Conservation (phyloP, 2,113 vertebrate species). For the Cacatua alba region DNA sequence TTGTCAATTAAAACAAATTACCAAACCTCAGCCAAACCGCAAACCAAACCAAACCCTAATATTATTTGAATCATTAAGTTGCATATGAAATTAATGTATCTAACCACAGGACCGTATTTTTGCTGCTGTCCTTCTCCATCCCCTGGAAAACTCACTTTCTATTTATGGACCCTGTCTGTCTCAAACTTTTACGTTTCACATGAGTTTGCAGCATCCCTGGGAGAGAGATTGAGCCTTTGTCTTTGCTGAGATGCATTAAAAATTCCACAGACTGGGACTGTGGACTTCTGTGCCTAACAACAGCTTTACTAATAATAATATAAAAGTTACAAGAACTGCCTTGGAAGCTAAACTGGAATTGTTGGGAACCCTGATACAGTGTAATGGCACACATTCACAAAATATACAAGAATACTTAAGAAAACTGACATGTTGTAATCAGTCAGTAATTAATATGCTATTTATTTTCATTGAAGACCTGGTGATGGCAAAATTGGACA, state of each 20-base stretch:
- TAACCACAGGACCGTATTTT: background rate
- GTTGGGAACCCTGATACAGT: background rate
- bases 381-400: background rate
- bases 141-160: background rate
- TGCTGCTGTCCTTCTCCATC: background rate
- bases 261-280: background rate
- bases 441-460: background rate
- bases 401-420: background rate
- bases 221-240: background rate
- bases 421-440: background rate
- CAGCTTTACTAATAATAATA: background rate
- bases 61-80: background rate
- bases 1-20: background rate
- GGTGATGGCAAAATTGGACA: background rate
- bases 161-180: background rate
- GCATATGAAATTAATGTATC: background rate
- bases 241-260: background rate
- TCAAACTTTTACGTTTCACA: background rate
- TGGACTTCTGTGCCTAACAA: background rate
- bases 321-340: background rate
- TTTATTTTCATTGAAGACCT: background rate
- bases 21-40: fast-evolving
- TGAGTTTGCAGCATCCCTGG: background rate
- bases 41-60: background rate
- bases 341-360: background rate